Evolutionary conservation across 30 jellyfish, hydroid and myxozoan genomes (phyloP).

Genomic region (Hydractinia echinata): DNA sequence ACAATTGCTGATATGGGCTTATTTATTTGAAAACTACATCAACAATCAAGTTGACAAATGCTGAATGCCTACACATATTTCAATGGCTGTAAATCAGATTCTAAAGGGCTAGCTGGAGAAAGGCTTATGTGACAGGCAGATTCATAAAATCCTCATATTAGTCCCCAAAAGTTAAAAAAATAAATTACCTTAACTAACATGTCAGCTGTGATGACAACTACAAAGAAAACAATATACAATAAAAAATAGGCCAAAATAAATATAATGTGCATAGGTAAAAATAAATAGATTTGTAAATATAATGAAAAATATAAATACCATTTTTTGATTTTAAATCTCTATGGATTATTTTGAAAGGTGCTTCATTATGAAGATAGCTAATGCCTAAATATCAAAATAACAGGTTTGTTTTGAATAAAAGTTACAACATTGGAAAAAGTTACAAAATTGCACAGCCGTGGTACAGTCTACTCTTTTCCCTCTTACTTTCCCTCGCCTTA

Average conservation of each 20-base stretch:
- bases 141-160: not conserved
- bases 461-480: too few relatives aligned
- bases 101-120: too few relatives aligned
- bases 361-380: conserved; percentile 78
- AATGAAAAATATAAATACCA: conserved; percentile 31
- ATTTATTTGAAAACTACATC: too few relatives aligned
- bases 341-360: conserved; percentile 77
- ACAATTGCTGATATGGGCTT: too few relatives aligned
- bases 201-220: conserved; percentile 67
- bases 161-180: not conserved
- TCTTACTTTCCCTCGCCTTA: too few relatives aligned
- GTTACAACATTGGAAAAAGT: too few relatives aligned
- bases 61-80: too few relatives aligned
- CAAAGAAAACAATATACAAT: not conserved
- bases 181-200: conserved; percentile 51
- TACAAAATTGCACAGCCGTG: too few relatives aligned
- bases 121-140: too few relatives aligned
- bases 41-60: too few relatives aligned
- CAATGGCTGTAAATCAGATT: too few relatives aligned
- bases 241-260: not conserved
- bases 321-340: conserved; percentile 82
- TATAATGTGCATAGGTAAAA: not conserved
- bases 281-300: not conserved
- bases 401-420: too few relatives aligned
- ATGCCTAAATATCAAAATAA: conserved; percentile 46